Base-by-base conservation (phyloP, 2,113 vertebrate species). In the Callochromis pleurospilus region DNA sequence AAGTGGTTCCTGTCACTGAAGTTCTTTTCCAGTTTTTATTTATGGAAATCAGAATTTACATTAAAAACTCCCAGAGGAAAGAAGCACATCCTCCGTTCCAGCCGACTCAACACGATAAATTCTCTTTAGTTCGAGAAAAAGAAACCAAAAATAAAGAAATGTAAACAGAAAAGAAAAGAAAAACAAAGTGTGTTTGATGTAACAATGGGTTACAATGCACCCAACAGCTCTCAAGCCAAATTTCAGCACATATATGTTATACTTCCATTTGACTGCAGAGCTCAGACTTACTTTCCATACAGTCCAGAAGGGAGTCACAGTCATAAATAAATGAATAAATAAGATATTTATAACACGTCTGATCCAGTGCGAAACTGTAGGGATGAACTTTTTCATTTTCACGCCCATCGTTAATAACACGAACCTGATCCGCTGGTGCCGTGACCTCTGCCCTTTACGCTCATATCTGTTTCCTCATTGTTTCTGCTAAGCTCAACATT, bases 401-500 rank as follows among this genome's bases (percentile, higher is more conserved):
- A 31, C 3, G 0, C 6, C 45, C 45, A 1, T 77, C 4, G 3
- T 12, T 8, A 6, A 77, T 5, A 12, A 51, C 17, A 4, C 6
- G 73, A 77, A 19, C 45, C 73, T 33, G 26, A 49, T 31, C 2
- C 6, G 6, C 15, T 3, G 26, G 17, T 13, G 42, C 26, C 7
- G 26, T 77, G 73, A 77, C 26, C 73, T 77, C 45, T 33, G 73
- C 15, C 73, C 73, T 77, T 51, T 51, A 77, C 26, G 13, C 45
- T n/a, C 42, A 49, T 49, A 19, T 77, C 42, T 49, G 70, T n/a
- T 77, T 77, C 70, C 73, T 77, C 26, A 77, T 77, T n/a, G 73
- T 77, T 77, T 49, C 45, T 77, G 73, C 70, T n/a, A 13, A 49
- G 70, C 73, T 77, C 73, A 33, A 31, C 73, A 31, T 77, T 51